Percentiles rank a stretch among this genome's conserved stretches.
These are phyloP conservation scores for Morus bassanus DNA, from an alignment of 2,797 vertebrate genomes.

Conservation along the genomic window DNA sequence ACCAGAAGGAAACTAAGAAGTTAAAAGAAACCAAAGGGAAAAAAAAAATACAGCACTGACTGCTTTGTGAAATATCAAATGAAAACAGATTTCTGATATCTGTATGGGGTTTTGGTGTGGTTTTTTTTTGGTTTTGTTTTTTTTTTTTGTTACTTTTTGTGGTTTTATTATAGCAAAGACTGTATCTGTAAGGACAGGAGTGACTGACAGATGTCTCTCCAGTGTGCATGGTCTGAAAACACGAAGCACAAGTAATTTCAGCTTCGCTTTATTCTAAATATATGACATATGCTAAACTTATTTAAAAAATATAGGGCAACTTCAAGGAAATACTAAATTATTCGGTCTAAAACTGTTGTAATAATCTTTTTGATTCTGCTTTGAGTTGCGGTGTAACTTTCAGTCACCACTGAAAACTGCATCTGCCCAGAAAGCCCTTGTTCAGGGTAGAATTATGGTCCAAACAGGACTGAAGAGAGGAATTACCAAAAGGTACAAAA, in stretches of 20 bases:
- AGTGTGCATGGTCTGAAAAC: neutral
- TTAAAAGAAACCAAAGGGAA: neutral
- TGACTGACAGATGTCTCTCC: neutral
- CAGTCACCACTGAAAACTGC: neutral
- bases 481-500: neutral
- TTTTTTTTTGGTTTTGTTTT: neutral
- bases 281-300: neutral
- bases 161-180: neutral
- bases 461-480: neutral
- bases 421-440: neutral
- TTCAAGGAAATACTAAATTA: neutral
- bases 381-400: neutral
- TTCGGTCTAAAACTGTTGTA: neutral
- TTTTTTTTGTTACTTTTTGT: neutral
- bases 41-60: neutral
- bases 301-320: neutral
- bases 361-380: neutral
- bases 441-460: neutral
- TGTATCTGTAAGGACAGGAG: neutral
- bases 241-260: neutral
- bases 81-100: neutral
- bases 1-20: neutral
- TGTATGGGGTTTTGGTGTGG: neutral
- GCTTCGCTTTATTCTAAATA: neutral
- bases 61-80: neutral